Evolutionary conservation across 2,888 invertebrate genomes (phyloP).

Genomic region (Ectemnius continuus): DNA sequence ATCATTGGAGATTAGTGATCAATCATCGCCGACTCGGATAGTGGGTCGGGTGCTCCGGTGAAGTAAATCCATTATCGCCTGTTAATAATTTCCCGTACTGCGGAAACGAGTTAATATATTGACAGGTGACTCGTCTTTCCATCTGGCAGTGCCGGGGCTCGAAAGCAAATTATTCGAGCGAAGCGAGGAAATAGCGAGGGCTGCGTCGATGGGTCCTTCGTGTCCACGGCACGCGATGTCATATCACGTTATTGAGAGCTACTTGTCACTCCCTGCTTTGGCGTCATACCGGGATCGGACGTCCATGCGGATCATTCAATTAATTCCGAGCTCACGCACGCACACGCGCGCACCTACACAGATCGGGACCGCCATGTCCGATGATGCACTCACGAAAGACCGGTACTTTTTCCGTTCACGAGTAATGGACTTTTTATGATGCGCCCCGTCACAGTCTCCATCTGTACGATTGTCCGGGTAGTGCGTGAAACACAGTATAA

Average conservation of each 20-base stretch:
- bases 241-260: slow-evolving; percentile 71
- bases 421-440: slow-evolving; percentile 39
- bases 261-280: slow-evolving; percentile 70
- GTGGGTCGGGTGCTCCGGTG: slow-evolving; percentile 20
- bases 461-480: no score
- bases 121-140: slow-evolving; percentile 62
- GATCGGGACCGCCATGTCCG: slow-evolving; percentile 26
- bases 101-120: slow-evolving; percentile 63
- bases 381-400: slow-evolving; percentile 47
- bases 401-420: slow-evolving; percentile 38
- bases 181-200: slow-evolving; percentile 65
- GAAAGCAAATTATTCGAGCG: slow-evolving; percentile 66
- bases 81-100: slow-evolving; percentile 52
- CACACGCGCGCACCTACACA: slow-evolving; percentile 16
- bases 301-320: slow-evolving; percentile 64
- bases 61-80: slow-evolving; percentile 46
- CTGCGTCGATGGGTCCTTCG: slow-evolving; percentile 67
- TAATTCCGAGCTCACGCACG: slow-evolving; percentile 62
- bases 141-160: slow-evolving; percentile 46
- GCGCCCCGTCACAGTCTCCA: no score
- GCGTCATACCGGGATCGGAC: slow-evolving; percentile 55
- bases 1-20: background rate
- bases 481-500: no score
- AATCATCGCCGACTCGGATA: background rate
- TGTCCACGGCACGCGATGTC: slow-evolving; percentile 71